Evolutionary conservation across 2,113 vertebrate genomes (phyloP), one percentile per base, ranked within the genome.

Genomic region (Oplegnathus fasciatus): DNA sequence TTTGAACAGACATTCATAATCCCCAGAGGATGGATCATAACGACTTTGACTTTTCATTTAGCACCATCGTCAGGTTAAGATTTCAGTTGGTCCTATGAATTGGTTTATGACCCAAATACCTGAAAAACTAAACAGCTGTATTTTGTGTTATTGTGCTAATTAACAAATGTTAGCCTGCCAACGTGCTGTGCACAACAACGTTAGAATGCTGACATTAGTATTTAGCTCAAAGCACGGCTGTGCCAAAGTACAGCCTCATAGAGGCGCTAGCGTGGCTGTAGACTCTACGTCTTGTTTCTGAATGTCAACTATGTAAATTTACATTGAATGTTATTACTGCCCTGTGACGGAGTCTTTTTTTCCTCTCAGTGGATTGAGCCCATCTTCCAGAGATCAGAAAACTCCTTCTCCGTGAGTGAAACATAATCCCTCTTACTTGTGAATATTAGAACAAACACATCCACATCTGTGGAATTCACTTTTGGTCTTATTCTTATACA

Each of bases 361-460:
- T 58, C 37, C 37, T 66, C 62, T 0, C 61, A 94, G 93, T 93
- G 91, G 91, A 88, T 94, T 46, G 86, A 84, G 44, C 93, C 93
- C 6, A 89, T 94, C 75, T 93, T 93, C 77, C 91, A 86, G 75
- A 90, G 65, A 70, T 93, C 91, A 75, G 82, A 89, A 76, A 81
- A 64, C 7, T 81, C 86, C 4, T 94, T 93, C 67, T 85, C 89
- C 67, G 91, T 93, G 65, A 91, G 91, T 93, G 30, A 85, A 75
- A 57, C 26, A 40, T 0, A 6, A 34, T 57, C 18, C 28, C 7
- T 28, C 26, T 9, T 18, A 3, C 20, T 3, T 46, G 17, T 70
- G 46, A 71, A 30, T 55, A 44, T 50, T 15, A 20, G 14, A 71
- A 24, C 32, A 44, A 52, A 6, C 11, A 32, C 13, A 1, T 30